phyloP scores from a whole-genome alignment of 2,113 vertebrate species.

The Canis aureus region DNA sequence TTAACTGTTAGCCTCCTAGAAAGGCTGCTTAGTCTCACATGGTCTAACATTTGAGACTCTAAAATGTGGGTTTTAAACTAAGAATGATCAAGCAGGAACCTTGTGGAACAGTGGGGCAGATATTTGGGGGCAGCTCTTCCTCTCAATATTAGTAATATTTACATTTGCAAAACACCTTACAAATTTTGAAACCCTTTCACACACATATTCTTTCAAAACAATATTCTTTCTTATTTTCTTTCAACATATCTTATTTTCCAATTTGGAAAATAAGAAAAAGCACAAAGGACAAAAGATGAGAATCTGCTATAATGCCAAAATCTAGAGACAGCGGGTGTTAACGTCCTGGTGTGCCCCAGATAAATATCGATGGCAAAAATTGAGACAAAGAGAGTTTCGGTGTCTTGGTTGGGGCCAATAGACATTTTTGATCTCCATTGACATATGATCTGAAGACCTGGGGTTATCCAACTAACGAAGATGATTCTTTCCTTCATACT shows the following conservation, averaged over 20 bases:
- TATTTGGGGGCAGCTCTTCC: neutral
- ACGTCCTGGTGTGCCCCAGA: neutral
- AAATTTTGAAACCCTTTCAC: conserved; percentile 8
- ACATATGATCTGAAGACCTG: neutral
- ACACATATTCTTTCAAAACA: neutral
- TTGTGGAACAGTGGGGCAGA: neutral
- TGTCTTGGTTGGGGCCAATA: neutral
- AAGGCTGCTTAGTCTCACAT: conserved; percentile 4
- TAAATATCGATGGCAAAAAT: neutral
- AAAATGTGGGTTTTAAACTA: neutral
- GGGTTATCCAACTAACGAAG: neutral
- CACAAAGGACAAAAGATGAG: neutral
- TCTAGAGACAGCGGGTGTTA: neutral
- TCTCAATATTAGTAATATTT: conserved; percentile 38
- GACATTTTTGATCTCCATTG: neutral
- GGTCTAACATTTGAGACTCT: neutral
- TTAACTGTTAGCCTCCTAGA: conserved; percentile 15
- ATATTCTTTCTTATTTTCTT: too few relatives aligned
- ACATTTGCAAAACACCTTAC: neutral
- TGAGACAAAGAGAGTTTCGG: neutral
- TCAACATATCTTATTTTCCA: too few relatives aligned
- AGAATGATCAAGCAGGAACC: neutral
- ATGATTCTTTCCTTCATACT: neutral
- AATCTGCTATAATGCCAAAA: neutral
- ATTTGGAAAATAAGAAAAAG: conserved; percentile 51